Evolutionary conservation across 2,113 vertebrate genomes (phyloP).

Genomic region (Rana temporaria): DNA sequence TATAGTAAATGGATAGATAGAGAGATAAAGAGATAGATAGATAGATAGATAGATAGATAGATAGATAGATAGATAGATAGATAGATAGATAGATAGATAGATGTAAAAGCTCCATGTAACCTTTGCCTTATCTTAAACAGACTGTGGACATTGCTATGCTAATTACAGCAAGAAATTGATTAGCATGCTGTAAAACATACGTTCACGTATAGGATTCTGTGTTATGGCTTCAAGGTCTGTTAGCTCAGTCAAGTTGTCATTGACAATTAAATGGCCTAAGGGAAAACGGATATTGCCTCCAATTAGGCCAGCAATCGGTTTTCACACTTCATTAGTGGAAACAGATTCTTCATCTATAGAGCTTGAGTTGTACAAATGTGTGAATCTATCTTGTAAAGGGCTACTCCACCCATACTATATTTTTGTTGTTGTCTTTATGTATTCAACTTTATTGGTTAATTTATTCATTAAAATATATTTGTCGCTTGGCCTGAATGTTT

Average conservation of each 20-base stretch:
- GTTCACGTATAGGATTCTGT: constrained; percentile 48
- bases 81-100: constrained; percentile 25
- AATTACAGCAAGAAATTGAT: constrained; percentile 45
- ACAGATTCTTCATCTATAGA: constrained; percentile 37
- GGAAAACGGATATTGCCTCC: constrained; percentile 50
- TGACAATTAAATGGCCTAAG: constrained; percentile 54
- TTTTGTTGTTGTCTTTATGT: not conserved
- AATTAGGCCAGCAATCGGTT: constrained; percentile 54
- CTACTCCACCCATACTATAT: not conserved
- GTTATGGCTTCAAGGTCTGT: constrained; percentile 55
- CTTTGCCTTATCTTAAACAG: constrained; percentile 4
- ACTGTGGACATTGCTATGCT: constrained; percentile 47
- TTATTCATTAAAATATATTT: not conserved
- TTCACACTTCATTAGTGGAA: constrained; percentile 54
- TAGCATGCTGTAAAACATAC: constrained; percentile 56
- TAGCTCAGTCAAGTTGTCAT: constrained; percentile 57
- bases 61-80: constrained; percentile 26
- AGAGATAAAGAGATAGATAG: no score
- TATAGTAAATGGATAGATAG: not conserved
- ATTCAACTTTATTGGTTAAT: not conserved
- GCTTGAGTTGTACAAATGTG: constrained; percentile 27
- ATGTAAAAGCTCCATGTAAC: not conserved
- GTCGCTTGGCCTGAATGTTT: no score
- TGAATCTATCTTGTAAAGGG: constrained; percentile 18
- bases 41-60: constrained; percentile 8